Conservation (phyloP, 2,113 vertebrate species). For the Camarhynchus parvulus region DNA sequence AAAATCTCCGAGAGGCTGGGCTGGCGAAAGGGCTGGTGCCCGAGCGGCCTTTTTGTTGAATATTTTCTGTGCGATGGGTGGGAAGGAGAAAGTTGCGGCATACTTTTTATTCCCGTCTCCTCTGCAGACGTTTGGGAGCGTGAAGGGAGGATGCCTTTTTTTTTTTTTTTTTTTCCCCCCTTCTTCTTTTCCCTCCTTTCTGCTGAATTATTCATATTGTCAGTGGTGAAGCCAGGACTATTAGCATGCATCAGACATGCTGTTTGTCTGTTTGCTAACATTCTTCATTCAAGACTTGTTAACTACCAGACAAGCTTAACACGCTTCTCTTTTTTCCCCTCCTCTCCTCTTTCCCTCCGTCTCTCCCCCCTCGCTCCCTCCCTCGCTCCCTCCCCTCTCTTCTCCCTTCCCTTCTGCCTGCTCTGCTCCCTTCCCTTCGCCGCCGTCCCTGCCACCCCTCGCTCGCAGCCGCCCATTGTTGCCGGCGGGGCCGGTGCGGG, state of each 20-base stretch:
- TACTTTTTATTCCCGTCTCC: conserved; percentile 67
- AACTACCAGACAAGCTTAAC: conserved; percentile 91
- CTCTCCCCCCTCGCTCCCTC: conserved; percentile 24
- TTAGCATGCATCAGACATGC: conserved; percentile 90
- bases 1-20: neutral
- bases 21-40: neutral
- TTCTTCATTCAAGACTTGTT: conserved; percentile 96
- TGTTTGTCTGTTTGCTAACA: conserved; percentile 93
- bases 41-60: neutral
- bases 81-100: conserved; percentile 43
- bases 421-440: conserved; percentile 43
- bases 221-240: conserved; percentile 83
- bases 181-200: conserved; percentile 65
- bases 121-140: conserved; percentile 75
- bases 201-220: conserved; percentile 92
- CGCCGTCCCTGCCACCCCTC: conserved; percentile 77
- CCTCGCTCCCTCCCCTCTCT: conserved; percentile 54
- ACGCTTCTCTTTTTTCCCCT: conserved; percentile 73
- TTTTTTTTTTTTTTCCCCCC: neutral
- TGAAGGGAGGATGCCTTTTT: neutral
- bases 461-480: conserved; percentile 85
- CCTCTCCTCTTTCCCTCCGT: conserved; percentile 25
- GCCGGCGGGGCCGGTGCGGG: conserved; percentile 70
- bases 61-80: conserved; percentile 8
- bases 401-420: conserved; percentile 49